Base-by-base conservation (phyloP, 2,113 vertebrate species). In the Myocastor coypus region DNA sequence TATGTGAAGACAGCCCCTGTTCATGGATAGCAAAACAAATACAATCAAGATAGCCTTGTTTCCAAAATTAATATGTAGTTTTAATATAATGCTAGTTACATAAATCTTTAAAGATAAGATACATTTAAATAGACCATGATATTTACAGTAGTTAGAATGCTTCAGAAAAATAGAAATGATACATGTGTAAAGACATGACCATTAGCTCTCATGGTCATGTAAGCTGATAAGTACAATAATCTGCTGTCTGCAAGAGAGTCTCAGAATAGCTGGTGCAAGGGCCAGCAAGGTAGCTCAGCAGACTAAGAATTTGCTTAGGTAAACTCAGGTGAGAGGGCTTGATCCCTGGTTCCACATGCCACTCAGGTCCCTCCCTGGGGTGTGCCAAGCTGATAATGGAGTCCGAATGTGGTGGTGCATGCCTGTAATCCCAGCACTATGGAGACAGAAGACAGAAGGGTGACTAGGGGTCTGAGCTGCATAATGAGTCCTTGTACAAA, bases 81-180 rank as follows among this genome's bases (percentile, higher is more conserved):
- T 50, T 50, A 78, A 50, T 7, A 17, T 28, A 78, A 78, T 30
- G 2, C n/a, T 7, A 50, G 75, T 78, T 19, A 40, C 37, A 84
- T 40, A 32, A 2, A 55, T 22, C 40, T 87, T 95, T 64, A 71
- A 78, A 87, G 66, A 71, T 63, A 94, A 95, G 30, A 17, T 87
- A 81, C 46, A 52, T 84, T 90, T 3, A 57, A 73, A 16, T 80
- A 22, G 59, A 52, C 14, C 4, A 37, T 63, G 19, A 90, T 64
- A 84, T 8, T 86, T 82, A 17, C 32, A 61, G 24, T 61, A 61
- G 8, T 26, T 83, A 2, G 4, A 19, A n/a, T 71, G 87, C 55
- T 73, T 40, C 55, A 73, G 40, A 82, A 16, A 69, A 73, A 63
- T 5, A 30, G 24, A 69, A 40, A 40, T 12, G 4, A 57, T 81